Evolutionary conservation across 2,888 invertebrate species (phyloP), one percentile per base, ranked within the genome.

Genomic region (Antheraea yamamai): DNA sequence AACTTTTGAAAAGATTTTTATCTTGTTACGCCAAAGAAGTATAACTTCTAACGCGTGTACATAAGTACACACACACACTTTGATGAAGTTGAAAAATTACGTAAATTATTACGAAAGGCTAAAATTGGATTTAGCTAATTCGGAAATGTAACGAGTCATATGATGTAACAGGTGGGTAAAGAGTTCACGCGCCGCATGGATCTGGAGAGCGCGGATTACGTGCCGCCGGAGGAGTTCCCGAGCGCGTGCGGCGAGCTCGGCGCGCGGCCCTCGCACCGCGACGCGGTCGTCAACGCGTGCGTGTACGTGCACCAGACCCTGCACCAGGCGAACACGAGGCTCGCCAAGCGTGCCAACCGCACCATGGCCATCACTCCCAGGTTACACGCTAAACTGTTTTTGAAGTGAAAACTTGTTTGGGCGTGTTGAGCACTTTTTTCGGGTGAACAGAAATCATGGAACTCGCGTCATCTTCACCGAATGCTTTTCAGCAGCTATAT

Each of bases 291-390:
- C 86, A 99, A 99, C 94, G 98, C 99, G 0, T 99, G 98, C 89
- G 99, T 99, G 23, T 99, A 99, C 90, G 99, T 99, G 51, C 99
- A 99, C 92, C 98, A 98, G 94, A 99, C 99, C 0, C 95, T 99
- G 78, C 99, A 99, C 90, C 97, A 98, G 86, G 99, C 99, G 74
- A 99, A 99, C 91, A 96, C 97, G 0, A 95, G 98, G 74, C 95
- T 99, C 75, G 97, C 97, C 10, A 99, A 99, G 92, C 96, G 99
- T 72, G 99, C 99, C 64, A 98, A 98, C 79, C 96, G 99, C 77
- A 99, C 98, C 23, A 99, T 99, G 97, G 98, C 99, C 26, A 99
- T 99, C 78, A 99, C 99, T 16, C 99, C 99, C 7, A 96, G 98
- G 93, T 95, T 0, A 95, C 97, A 84, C 86, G 77, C 76, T 47